Evolutionary conservation across 1,140 invertebrate genomes (phyloP).

Genomic region (Heliconius hermathena): DNA sequence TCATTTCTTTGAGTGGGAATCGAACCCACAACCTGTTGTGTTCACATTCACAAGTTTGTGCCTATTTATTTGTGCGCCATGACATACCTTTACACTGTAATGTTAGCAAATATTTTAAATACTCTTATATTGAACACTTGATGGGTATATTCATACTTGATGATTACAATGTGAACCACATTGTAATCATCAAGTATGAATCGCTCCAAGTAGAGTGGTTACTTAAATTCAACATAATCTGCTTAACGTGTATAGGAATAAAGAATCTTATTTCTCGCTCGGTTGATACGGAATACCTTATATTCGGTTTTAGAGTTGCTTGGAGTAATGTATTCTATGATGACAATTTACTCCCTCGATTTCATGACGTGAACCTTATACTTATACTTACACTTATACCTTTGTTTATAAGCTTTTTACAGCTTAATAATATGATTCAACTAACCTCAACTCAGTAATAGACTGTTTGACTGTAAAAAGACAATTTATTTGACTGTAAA

Average conservation of each 20-base stretch:
- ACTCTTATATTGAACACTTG: neutral
- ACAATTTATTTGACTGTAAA: too few relatives aligned
- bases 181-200: constrained; percentile 11
- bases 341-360: neutral
- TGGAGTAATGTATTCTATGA: neutral
- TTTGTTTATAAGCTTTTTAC: too few relatives aligned
- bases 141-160: too few relatives aligned
- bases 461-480: too few relatives aligned
- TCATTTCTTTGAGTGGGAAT: too few relatives aligned
- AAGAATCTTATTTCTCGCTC: constrained; percentile 40
- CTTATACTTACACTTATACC: too few relatives aligned
- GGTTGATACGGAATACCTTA: constrained; percentile 37
- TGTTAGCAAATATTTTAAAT: neutral
- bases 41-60: too few relatives aligned
- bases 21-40: too few relatives aligned
- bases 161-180: too few relatives aligned
- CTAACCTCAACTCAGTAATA: too few relatives aligned
- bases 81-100: neutral
- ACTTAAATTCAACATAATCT: constrained; percentile 37
- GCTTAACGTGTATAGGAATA: constrained; percentile 35
- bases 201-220: constrained; percentile 33
- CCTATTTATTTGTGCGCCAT: too few relatives aligned
- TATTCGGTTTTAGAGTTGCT: constrained; percentile 33
- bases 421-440: too few relatives aligned
- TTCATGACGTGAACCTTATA: neutral